Conservation (phyloP, 1,140 invertebrate genomes). For the Mactra quadrangularis region DNA sequence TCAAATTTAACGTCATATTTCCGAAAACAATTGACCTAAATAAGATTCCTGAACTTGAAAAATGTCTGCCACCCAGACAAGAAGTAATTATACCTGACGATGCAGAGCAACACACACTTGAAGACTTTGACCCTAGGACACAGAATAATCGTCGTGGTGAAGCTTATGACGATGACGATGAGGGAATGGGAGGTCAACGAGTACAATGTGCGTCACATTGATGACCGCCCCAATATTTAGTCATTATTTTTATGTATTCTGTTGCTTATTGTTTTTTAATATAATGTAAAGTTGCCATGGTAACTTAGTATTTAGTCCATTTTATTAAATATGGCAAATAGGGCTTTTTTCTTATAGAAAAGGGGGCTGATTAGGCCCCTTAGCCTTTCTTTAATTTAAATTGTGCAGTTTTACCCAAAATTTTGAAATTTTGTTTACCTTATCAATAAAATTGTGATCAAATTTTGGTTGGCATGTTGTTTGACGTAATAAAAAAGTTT, state of each 20-base stretch:
- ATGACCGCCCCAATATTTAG: constrained; percentile 48
- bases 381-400: too few relatives aligned
- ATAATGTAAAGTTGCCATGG: too few relatives aligned
- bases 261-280: constrained; percentile 1
- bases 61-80: constrained; percentile 90
- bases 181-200: constrained; percentile 86
- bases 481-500: too few relatives aligned
- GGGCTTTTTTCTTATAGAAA: too few relatives aligned
- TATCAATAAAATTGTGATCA: too few relatives aligned
- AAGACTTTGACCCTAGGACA: constrained; percentile 83
- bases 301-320: too few relatives aligned
- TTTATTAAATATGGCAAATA: too few relatives aligned
- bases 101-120: constrained; percentile 90
- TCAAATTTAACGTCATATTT: constrained; percentile 97
- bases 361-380: too few relatives aligned
- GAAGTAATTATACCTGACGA: constrained; percentile 92
- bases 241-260: not conserved
- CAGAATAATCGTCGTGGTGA: constrained; percentile 61
- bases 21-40: constrained; percentile 90
- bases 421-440: too few relatives aligned
- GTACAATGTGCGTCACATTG: constrained; percentile 96
- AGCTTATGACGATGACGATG: constrained; percentile 79
- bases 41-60: constrained; percentile 91
- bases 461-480: too few relatives aligned
- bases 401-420: too few relatives aligned